Conservation (phyloP, 1,140 invertebrate genomes). For the Delia radicum region DNA sequence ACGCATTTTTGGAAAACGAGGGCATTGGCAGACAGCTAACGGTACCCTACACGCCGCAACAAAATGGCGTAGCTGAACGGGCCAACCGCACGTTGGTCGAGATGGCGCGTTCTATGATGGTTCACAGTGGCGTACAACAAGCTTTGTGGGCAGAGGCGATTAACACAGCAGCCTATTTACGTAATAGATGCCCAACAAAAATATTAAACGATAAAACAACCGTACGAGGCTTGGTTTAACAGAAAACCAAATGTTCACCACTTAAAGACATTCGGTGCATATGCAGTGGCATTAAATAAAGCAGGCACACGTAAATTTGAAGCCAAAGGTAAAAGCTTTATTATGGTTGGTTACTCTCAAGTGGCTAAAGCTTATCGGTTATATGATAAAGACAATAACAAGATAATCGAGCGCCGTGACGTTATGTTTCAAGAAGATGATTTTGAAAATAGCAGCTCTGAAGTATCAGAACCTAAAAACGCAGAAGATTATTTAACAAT, state of each 20-base stretch:
- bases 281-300: too few relatives aligned
- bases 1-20: neutral
- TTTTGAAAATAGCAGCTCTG: neutral
- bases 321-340: too few relatives aligned
- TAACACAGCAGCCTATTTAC: constrained; percentile 49
- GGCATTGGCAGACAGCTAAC: constrained; percentile 34
- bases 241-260: constrained; percentile 10
- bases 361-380: constrained; percentile 14
- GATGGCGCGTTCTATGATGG: constrained; percentile 41
- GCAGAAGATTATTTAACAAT: too few relatives aligned
- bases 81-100: constrained; percentile 35
- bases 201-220: constrained; percentile 35
- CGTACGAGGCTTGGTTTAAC: constrained; percentile 44
- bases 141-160: constrained; percentile 57
- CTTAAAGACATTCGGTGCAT: neutral
- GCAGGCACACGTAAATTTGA: too few relatives aligned
- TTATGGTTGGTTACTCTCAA: too few relatives aligned
- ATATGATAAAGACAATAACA: neutral
- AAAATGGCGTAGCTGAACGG: constrained; percentile 53
- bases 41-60: constrained; percentile 42
- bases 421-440: neutral
- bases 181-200: constrained; percentile 45
- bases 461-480: too few relatives aligned
- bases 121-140: constrained; percentile 44
- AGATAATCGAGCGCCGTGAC: constrained; percentile 10